Evolutionary conservation across 2,797 vertebrate genomes (phyloP), one percentile per base, ranked within the genome.

Genomic region (Propithecus perrieri): DNA sequence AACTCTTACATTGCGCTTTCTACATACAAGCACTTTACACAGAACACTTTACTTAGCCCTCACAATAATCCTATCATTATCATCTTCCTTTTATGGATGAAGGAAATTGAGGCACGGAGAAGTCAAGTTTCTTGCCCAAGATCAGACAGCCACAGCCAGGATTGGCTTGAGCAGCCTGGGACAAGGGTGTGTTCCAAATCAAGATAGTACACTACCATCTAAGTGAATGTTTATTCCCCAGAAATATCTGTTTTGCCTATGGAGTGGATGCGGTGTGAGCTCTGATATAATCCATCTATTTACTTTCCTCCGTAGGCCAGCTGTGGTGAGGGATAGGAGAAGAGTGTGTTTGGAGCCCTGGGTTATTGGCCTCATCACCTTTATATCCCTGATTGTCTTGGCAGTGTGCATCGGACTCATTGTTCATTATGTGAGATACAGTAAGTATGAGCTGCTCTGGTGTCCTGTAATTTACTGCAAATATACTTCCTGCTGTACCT

Each of bases 391-490:
- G 79, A 97, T 98, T 76, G 94, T 92, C 38, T 48, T 98, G 69
- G 97, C 97, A 14, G 97, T 98, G 93, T 98, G 97, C 88, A 96
- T 95, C 30, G 98, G 98, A 67, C 97, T 98, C 78, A 97, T 35
- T 3, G 81, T 97, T 91, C 97, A 98, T 75, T 98, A 98, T 43
- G 97, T 96, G 72, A 97, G 97, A 97, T 96, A 98, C 18, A 98
- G 97, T 98, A 95, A 97, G 97, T 98, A 92, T n/a, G 48, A 75
- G 30, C 17, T 67, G 46, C 10, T 17, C 43, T 30, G 28, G 41
- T 41, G 43, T 59, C 43, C n/a, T 12, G 33, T 53, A 85, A 46
- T 38, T 88, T 89, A 22, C 4, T n/a, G 33, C 41, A 76, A 67
- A 10, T 85, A 28, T 26, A 35, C 76, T 92, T 63, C 76, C 74